phyloP scores from a whole-genome alignment of 2,113 vertebrate genomes.

The Lepus americanus region DNA sequence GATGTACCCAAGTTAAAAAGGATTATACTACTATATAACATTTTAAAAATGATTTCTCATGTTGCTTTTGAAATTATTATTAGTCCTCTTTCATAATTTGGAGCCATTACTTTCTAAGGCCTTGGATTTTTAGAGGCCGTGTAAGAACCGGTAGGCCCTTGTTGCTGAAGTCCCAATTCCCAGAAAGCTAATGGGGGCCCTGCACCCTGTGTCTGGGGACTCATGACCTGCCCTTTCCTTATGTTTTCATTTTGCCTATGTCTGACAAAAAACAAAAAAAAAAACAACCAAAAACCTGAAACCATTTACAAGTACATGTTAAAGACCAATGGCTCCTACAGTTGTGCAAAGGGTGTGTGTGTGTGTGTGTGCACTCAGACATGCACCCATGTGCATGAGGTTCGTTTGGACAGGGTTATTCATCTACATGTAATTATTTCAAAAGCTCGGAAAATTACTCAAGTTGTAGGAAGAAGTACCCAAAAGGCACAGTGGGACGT shows the following conservation, averaged over 20 bases:
- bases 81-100: constrained; percentile 32
- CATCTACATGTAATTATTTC: neutral
- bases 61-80: constrained; percentile 24
- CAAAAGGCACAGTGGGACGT: neutral
- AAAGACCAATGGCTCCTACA: neutral
- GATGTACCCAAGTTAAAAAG: neutral
- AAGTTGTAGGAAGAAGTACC: neutral
- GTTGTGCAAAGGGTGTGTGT: accelerated
- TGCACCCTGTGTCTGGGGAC: neutral
- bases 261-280: neutral
- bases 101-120: neutral
- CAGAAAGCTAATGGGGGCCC: neutral
- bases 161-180: neutral
- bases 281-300: too few species aligned
- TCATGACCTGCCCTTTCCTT: neutral
- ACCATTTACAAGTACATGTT: neutral
- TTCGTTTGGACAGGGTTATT: neutral
- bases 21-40: neutral
- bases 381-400: accelerated
- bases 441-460: neutral
- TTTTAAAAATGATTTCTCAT: constrained; percentile 6
- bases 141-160: neutral
- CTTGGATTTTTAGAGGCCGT: neutral
- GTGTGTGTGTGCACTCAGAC: accelerated
- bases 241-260: neutral